phyloP scores from a whole-genome alignment of 2,797 vertebrate species.

The Toxotes lorentzi region DNA sequence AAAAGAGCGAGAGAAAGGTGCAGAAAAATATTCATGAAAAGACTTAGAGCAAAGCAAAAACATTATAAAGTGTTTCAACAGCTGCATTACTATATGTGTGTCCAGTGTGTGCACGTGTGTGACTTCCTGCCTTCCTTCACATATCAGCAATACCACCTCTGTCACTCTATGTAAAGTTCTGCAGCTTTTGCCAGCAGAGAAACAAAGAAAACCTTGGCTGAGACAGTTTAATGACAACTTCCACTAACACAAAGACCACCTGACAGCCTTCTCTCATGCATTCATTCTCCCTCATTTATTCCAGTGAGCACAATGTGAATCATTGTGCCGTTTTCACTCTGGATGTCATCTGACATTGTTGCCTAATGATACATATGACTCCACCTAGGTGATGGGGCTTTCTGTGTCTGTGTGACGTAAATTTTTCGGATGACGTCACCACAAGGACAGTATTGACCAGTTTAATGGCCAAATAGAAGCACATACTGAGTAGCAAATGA shows the following conservation, averaged over 20 bases:
- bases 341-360: not conserved
- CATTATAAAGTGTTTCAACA: conserved; percentile 2
- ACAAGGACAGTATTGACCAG: not conserved
- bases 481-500: not conserved
- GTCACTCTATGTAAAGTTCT: not conserved
- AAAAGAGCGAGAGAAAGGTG: not conserved
- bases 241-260: conserved; percentile 29
- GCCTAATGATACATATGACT: not conserved
- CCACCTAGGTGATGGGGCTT: not conserved
- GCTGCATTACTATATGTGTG: not conserved
- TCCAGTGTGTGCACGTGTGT: not conserved
- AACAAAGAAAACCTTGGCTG: conserved; percentile 22
- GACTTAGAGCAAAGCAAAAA: conserved; percentile 6
- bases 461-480: not conserved
- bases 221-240: conserved; percentile 44
- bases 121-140: not conserved
- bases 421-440: not conserved
- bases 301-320: conserved; percentile 13
- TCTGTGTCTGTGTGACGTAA: fast-evolving
- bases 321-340: conserved; percentile 22
- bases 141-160: not conserved
- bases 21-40: conserved; percentile 2
- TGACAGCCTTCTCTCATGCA: conserved; percentile 15
- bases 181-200: conserved; percentile 20
- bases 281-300: conserved; percentile 30